A percentile compares a stretch with the other conserved stretches of the same genome.
These are phyloP conservation scores for Fukomys damarensis DNA, from an alignment of 2,113 vertebrate species.

Conservation along the genomic window DNA sequence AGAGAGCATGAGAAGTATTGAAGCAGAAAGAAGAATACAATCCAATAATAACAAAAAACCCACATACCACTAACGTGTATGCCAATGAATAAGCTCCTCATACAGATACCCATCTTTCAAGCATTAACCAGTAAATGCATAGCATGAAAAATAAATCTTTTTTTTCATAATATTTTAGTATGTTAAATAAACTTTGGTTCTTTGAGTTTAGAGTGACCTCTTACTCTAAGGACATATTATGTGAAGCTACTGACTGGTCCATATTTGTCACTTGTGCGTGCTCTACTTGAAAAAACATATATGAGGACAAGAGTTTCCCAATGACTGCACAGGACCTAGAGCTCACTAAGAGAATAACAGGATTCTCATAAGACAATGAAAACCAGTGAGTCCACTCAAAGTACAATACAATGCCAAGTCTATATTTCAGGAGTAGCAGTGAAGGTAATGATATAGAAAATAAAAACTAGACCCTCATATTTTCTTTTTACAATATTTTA, in stretches of 20 bases:
- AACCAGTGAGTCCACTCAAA: not conserved
- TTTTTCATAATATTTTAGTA: not conserved
- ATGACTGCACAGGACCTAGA: not conserved
- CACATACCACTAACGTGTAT: not conserved
- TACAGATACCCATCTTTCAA: not conserved
- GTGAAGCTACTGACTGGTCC: not conserved
- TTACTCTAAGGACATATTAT: not conserved
- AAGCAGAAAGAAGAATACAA: not conserved
- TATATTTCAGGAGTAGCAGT: not conserved
- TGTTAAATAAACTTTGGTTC: not conserved
- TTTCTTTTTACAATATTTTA: not conserved
- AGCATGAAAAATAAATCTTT: not conserved
- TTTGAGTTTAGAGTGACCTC: not conserved
- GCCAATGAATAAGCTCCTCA: not conserved
- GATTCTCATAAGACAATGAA: not conserved
- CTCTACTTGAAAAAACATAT: not conserved
- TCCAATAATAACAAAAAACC: not conserved
- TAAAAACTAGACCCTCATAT: not conserved
- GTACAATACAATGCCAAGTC: not conserved
- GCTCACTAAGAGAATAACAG: not conserved
- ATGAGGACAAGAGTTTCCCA: not conserved
- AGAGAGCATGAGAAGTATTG: not conserved
- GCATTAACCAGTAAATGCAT: not conserved
- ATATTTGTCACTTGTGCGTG: not conserved
- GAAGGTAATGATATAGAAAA: not conserved